Evolutionary conservation across 2,113 vertebrate genomes (phyloP), one percentile per base, ranked within the genome.

Genomic region (Rousettus leschenaultii): DNA sequence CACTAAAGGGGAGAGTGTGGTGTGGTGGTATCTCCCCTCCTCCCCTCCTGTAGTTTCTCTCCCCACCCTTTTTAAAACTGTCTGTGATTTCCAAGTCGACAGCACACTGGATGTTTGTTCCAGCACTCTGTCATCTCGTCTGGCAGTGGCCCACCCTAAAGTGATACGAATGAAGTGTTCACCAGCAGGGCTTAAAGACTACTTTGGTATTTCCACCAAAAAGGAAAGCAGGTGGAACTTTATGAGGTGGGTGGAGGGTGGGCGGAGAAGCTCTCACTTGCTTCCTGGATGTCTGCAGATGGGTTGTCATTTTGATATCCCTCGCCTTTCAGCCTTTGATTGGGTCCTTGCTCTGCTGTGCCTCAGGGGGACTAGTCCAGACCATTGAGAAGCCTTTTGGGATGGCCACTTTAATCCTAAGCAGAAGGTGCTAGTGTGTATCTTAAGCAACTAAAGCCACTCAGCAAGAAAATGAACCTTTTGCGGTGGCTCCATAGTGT

Each of bases 1-100:
- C 97, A 95, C 95, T 71, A 71, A 82, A 80, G 74, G 88, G 33
- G 65, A 53, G 63, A 93, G 68, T 22, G 33, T 48, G 77, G 96
- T 4, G 53, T 85, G 91, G 82, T 55, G 53, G 70, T 59, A 38
- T 77, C 78, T 38, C 82, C 7, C 8, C 38, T 30, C 51, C n/a
- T 12, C n/a, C 30, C 22, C 45, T 18, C 13, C 10, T 7, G 19
- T 51, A 51, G 15, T 51, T 51, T 51, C 51, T 7, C 40, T 6
- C 30, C 24, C 21, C 28, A 77, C 43, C 4, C 13, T 70, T 18
- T 26, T 63, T 28, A 40, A 97, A 97, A 92, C 94, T 53, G 73
- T 91, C 94, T 75, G 5, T 21, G 22, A 43, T 74, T 83, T 90
- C 85, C 73, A 48, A 55, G 97, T 38, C 70, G 77, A 95, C 59